Evolutionary conservation across 2,797 vertebrate genomes (phyloP).

Genomic region (Lycodopsis pacificus): DNA sequence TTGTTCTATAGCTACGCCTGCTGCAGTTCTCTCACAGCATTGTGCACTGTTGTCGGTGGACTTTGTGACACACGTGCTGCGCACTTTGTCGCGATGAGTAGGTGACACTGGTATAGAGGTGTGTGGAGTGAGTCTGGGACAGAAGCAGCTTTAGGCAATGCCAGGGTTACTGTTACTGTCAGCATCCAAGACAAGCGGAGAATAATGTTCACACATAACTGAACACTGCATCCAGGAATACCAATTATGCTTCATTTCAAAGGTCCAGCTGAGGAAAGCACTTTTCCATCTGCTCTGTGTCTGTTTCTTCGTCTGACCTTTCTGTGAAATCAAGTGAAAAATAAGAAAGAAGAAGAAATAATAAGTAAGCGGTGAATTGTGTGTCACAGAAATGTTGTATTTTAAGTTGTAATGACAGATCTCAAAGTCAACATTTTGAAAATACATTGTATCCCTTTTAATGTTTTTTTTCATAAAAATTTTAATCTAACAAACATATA

Average conservation of each 20-base stretch:
- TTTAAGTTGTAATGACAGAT: neutral
- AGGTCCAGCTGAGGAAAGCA: conserved; percentile 41
- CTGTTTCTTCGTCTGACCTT: neutral
- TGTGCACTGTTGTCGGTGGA: conserved; percentile 18
- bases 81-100: conserved; percentile 25
- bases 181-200: conserved; percentile 14
- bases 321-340: neutral
- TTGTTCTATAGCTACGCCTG: conserved; percentile 30
- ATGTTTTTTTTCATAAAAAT: neutral
- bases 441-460: neutral
- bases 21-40: conserved; percentile 26
- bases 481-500: neutral
- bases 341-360: neutral
- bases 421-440: neutral
- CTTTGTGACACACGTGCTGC: conserved; percentile 36
- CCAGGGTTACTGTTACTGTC: neutral
- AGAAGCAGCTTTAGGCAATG: neutral
- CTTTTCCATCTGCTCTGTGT: conserved; percentile 56
- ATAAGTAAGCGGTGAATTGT: neutral
- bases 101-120: neutral
- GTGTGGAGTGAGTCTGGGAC: conserved; percentile 6
- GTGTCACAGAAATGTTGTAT: conserved; percentile 1
- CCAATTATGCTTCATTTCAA: conserved; percentile 52
- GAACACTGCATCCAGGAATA: conserved; percentile 51
- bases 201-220: conserved; percentile 58